Percentiles rank a stretch among this genome's conserved stretches.
These are phyloP conservation scores for Aphidius ervi DNA, from an alignment of 1,140 invertebrate species.

Conservation along the genomic window DNA sequence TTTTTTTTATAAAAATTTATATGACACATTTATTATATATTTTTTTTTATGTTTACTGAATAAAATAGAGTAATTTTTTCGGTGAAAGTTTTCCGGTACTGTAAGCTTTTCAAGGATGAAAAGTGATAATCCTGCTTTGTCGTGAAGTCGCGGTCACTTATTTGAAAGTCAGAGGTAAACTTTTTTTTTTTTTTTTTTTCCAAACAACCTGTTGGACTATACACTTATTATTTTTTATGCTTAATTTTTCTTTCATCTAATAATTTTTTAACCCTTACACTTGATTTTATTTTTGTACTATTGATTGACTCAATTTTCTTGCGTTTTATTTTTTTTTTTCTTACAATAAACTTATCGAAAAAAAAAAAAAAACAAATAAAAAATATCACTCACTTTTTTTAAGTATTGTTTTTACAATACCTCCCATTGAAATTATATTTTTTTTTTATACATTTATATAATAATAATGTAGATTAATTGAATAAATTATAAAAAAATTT, in stretches of 20 bases:
- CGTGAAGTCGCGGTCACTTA: constrained; percentile 22
- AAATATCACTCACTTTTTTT: constrained; percentile 48
- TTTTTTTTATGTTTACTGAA: neutral
- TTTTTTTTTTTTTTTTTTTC: constrained; percentile 6
- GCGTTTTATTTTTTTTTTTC: too few relatives aligned
- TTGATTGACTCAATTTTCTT: too few relatives aligned
- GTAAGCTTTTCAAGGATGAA: neutral
- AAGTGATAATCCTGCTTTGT: constrained; percentile 19
- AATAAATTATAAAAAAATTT: too few relatives aligned
- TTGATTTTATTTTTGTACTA: too few relatives aligned
- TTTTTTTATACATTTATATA: neutral
- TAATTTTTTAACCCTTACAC: too few relatives aligned
- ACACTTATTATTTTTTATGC: too few relatives aligned
- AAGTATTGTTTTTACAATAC: constrained; percentile 37
- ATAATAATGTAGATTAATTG: neutral
- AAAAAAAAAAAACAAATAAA: neutral
- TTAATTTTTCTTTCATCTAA: too few relatives aligned
- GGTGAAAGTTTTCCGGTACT: neutral
- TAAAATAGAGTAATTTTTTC: neutral
- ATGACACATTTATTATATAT: constrained; percentile 1
- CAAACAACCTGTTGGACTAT: constrained; percentile 15
- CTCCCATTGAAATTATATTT: neutral
- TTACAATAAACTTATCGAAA: neutral
- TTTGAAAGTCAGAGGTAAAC: too few relatives aligned
- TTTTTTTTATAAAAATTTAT: neutral